Base-by-base conservation (phyloP, 1,140 invertebrate species). In the Stegodyphus mimosarum region DNA sequence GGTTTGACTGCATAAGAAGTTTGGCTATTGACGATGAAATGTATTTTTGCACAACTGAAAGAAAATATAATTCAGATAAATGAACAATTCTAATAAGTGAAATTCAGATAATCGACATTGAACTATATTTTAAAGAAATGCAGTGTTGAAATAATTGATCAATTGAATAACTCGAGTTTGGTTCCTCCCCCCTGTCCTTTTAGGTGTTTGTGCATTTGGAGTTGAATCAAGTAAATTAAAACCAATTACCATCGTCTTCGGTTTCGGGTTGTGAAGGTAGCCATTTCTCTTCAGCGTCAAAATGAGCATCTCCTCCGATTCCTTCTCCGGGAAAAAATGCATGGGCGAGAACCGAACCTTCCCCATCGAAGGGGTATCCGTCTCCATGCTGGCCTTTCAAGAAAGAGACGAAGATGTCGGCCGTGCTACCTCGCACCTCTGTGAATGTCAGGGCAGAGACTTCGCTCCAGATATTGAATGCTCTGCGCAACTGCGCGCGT, bases 371-470 rank as follows among this genome's bases (percentile, higher is more conserved):
- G 15, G 89, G 88, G 76, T 91, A 90, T 5, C 90, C 95, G 90
- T 97, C 95, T 55, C 94, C 94, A 90, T 98, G 96, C 90, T 94
- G 93, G 50, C 88, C 88, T 95, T 93, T 94, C 89, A 94, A 93
- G 89, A 97, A 97, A 67, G 93, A 93, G 55, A 97, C 93, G 87
- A 95, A 91, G 87, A 97, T 96, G 89, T 97, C 95, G 15, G 95
- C 95, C 60, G 93, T 91, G 0, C 94, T 95, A 88, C 95, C 93
- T 87, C 93, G 5, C 52, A 83, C 74, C 17, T 80, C 76, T 4
- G 60, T 48, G 76, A 88, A 89, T 0, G 79, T 75, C 9, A 88
- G 83, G 6, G 75, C 70, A 7, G 89, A 89, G 5, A 78, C 87
- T 5, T 86, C 83, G 17, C 87, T 86, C 89, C 89, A 90, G 7